Base-by-base conservation (phyloP, 2,797 vertebrate genomes). In the Valencia hispanica region DNA sequence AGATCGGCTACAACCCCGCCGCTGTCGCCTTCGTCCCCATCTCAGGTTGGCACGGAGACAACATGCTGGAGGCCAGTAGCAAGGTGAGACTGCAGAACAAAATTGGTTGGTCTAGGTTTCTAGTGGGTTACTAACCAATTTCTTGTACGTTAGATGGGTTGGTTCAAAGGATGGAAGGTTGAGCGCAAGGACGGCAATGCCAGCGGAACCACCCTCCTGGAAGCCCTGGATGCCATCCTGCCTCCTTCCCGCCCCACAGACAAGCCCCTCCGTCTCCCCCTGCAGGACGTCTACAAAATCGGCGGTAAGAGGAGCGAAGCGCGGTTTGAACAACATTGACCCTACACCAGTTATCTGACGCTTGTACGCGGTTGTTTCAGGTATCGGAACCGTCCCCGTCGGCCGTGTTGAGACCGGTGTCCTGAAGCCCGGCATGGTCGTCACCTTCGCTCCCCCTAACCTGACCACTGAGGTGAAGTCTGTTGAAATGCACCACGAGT, bases 241-340 rank as follows among this genome's bases (percentile, higher is more conserved):
- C 97, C 98, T 14, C 98, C 98, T 2, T 89, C 93, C 84, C 97
- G 97, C 39, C 98, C 97, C 85, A 98, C 97, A 36, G 97, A 99
- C 89, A 98, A 98, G 82, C 91, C 98, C 77, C 95, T 99, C 27
- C 97, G 97, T 48, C 95, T 98, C 89, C 97, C 98, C 63, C 96
- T 99, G 78, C 98, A 99, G 88, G 97, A 99, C 11, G 97, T 99
- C 86, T 99, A 99, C 94, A 99, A 98, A 88, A 99, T 99, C 1
- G 98, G 97, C 72, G 98, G 98, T 98, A 32, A 68, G 65, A 18
- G 43, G 4, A 12, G 4, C 2, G 15, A 12, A 41, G 14, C 9
- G 5, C 41, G 41, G 41, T 10, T 43, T 5, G 10, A 43, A 4
- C 41, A 43, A 10, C n/a, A n/a, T 50, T 22, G 34, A 63, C 34